These are phyloP conservation scores for Bubo scandiacus DNA, from an alignment of 2,113 vertebrate genomes.

Conservation along the genomic window DNA sequence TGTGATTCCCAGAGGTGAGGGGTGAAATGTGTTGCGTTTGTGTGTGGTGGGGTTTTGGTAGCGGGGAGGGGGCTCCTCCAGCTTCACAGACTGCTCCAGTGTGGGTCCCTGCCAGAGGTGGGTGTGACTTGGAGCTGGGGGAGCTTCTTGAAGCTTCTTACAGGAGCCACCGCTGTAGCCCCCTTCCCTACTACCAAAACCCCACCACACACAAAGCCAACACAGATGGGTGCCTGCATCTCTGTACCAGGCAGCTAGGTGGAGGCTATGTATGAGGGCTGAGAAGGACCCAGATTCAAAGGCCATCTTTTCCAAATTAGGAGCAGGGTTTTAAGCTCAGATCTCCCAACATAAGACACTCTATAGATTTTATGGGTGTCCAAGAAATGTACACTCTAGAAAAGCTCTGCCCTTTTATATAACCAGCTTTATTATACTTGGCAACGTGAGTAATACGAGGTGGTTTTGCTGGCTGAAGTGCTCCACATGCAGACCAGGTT, in stretches of 20 bases:
- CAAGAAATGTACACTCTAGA: background rate
- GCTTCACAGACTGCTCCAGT: too few species aligned
- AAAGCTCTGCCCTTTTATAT: background rate
- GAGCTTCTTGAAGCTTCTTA: too few species aligned
- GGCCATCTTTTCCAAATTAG: background rate
- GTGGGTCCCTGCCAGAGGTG: too few species aligned
- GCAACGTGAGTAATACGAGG: accelerated
- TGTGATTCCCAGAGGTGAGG: too few species aligned
- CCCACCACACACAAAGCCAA: too few species aligned
- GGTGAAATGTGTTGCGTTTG: too few species aligned
- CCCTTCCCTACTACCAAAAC: too few species aligned
- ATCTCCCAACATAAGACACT: background rate
- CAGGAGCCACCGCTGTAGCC: too few species aligned
- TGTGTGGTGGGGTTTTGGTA: too few species aligned
- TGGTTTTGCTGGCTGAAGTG: background rate
- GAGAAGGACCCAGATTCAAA: background rate
- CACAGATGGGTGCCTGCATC: accelerated
- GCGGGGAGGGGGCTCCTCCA: too few species aligned
- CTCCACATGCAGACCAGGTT: background rate
- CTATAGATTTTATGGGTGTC: background rate
- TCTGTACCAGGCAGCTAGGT: background rate
- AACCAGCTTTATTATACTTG: background rate
- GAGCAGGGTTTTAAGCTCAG: background rate
- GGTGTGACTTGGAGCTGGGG: too few species aligned
- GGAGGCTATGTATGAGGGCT: background rate